phyloP scores from a whole-genome alignment of 2,113 vertebrate species.

The Pithys albifrons region DNA sequence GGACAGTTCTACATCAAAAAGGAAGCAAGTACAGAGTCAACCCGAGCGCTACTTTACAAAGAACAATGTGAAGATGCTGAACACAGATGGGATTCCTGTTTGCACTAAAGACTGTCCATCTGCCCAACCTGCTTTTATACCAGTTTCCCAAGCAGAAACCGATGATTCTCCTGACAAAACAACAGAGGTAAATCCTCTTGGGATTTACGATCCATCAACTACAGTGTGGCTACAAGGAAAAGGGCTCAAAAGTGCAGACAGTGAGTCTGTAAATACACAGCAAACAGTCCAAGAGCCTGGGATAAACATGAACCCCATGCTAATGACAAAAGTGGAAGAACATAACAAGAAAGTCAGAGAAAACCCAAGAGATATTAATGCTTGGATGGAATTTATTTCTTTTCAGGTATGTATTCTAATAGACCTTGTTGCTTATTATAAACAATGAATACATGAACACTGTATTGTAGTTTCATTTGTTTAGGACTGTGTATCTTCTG shows the following conservation, averaged over 20 bases:
- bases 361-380: constrained; percentile 82
- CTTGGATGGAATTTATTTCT: constrained; percentile 90
- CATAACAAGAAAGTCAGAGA: constrained; percentile 90
- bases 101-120: background rate
- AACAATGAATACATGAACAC: background rate
- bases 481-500: background rate
- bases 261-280: constrained; percentile 18
- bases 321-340: constrained; percentile 85
- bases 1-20: constrained; percentile 75
- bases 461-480: background rate
- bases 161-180: background rate
- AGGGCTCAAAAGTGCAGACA: constrained; percentile 65
- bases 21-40: constrained; percentile 65
- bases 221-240: constrained; percentile 89
- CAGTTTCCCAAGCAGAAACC: constrained; percentile 54
- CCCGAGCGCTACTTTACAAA: constrained; percentile 85
- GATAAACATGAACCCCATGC: background rate
- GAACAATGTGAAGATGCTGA: constrained; percentile 74
- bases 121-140: constrained; percentile 71
- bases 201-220: constrained; percentile 88
- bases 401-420: constrained; percentile 82
- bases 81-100: constrained; percentile 45
- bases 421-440: background rate
- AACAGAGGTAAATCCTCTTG: constrained; percentile 84
- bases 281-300: constrained; percentile 2